Percentiles rank a stretch among this genome's conserved stretches.
phyloP scores from a whole-genome alignment of 37 sponge, comb jelly and placozoan genomes.

The Diacarnus erythraeanus region DNA sequence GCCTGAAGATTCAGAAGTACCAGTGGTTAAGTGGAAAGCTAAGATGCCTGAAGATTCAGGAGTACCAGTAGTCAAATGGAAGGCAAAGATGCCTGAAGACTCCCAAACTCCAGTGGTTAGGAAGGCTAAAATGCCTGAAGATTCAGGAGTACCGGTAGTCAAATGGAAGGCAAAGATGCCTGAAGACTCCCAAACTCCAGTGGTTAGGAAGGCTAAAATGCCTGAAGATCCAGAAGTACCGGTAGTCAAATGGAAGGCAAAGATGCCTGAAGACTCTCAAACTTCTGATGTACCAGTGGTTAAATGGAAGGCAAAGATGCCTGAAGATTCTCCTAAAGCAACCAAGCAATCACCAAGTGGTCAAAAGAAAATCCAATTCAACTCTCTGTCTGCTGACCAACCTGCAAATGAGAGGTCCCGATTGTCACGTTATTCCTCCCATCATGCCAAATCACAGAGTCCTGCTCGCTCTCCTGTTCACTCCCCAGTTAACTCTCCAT shows the following conservation, averaged over 20 bases:
- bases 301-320: constrained; percentile 25
- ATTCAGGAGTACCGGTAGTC: constrained; percentile 30
- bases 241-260: constrained; percentile 21
- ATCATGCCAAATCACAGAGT: background rate
- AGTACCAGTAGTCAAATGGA: constrained; percentile 16
- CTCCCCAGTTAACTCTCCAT: background rate
- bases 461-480: background rate
- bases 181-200: constrained; percentile 14
- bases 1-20: constrained; percentile 3
- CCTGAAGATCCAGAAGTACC: constrained; percentile 1
- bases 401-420: background rate
- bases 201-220: constrained; percentile 5
- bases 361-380: background rate
- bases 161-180: constrained; percentile 32
- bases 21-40: constrained; percentile 31
- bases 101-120: constrained; percentile 24
- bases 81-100: background rate
- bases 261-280: background rate
- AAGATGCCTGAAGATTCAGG: constrained; percentile 7
- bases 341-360: background rate
- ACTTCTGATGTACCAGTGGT: constrained; percentile 3
- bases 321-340: background rate
- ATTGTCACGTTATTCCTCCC: background rate
- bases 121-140: constrained; percentile 17
- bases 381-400: background rate